A percentile compares a stretch with the other conserved stretches of the same genome.
Conservation (phyloP, 1,140 invertebrate species). For the Orius insidiosus region DNA sequence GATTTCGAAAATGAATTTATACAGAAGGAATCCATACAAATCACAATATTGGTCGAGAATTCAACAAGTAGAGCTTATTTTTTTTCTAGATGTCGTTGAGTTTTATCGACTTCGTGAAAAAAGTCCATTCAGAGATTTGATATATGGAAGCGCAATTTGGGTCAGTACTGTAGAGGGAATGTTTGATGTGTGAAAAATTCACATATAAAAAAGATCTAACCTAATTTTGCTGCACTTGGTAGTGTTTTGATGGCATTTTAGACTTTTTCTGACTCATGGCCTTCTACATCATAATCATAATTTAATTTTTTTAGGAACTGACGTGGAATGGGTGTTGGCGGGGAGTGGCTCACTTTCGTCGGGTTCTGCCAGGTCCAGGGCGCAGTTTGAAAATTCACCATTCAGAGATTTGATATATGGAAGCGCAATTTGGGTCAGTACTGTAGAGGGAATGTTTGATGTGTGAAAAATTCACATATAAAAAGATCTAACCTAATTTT, state of each 20-base stretch:
- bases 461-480: background rate
- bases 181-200: background rate
- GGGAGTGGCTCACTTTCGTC: constrained; percentile 39
- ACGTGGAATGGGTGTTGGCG: constrained; percentile 52
- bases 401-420: constrained; percentile 5
- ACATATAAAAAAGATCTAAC: background rate
- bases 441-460: no score
- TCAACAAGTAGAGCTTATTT: no score
- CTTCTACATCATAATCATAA: no score
- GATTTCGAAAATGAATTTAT: no score
- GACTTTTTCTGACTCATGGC: no score
- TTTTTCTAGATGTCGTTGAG: no score
- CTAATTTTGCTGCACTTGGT: no score
- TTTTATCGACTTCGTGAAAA: constrained; percentile 1
- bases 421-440: constrained; percentile 6
- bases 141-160: constrained; percentile 1
- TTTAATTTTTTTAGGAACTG: constrained; percentile 23
- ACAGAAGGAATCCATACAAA: no score
- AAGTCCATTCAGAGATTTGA: constrained; percentile 3
- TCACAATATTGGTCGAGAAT: no score
- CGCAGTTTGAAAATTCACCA: constrained; percentile 16
- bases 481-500: no score
- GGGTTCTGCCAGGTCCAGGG: constrained; percentile 24
- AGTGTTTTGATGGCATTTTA: no score
- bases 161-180: constrained; percentile 1